These are phyloP conservation scores for Platycheirus albimanus DNA, from an alignment of 2,888 invertebrate species.

Conservation along the genomic window DNA sequence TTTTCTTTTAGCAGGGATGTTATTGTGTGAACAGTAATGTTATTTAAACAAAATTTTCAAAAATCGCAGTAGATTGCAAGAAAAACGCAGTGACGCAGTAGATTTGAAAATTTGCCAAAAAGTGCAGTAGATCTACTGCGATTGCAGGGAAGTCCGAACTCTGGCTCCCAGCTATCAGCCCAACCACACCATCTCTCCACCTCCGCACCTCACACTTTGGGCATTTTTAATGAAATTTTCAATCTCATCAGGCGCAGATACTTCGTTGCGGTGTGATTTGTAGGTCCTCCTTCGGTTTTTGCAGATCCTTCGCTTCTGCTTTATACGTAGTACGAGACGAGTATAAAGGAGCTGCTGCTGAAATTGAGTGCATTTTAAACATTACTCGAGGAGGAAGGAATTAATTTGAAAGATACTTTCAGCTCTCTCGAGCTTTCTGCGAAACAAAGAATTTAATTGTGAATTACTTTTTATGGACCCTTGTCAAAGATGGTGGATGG, in stretches of 20 bases:
- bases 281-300: slow-evolving; percentile 12
- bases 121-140: no score
- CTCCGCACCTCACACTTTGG: slow-evolving; percentile 15
- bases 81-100: no score
- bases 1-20: no score
- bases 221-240: slow-evolving; percentile 71
- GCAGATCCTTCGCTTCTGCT: slow-evolving; percentile 2
- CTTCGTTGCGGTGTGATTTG: slow-evolving; percentile 43
- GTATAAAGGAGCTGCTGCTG: background rate
- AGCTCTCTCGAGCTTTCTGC: background rate
- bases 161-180: no score
- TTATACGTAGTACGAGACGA: no score
- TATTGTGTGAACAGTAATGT: no score
- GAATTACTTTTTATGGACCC: slow-evolving; percentile 39
- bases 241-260: slow-evolving; percentile 43
- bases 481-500: slow-evolving; percentile 22
- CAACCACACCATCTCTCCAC: background rate
- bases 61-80: no score
- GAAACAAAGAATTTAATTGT: slow-evolving; percentile 49
- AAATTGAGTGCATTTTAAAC: slow-evolving; percentile 56
- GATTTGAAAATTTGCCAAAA: no score
- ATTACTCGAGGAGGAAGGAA: slow-evolving; percentile 33
- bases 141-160: no score
- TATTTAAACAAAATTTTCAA: no score
- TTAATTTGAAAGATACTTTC: slow-evolving; percentile 57